Percentiles rank a stretch among this genome's conserved stretches.
Evolutionary conservation across 2,113 vertebrate genomes (phyloP).

Genomic region (Myanophis thanlyinensis): DNA sequence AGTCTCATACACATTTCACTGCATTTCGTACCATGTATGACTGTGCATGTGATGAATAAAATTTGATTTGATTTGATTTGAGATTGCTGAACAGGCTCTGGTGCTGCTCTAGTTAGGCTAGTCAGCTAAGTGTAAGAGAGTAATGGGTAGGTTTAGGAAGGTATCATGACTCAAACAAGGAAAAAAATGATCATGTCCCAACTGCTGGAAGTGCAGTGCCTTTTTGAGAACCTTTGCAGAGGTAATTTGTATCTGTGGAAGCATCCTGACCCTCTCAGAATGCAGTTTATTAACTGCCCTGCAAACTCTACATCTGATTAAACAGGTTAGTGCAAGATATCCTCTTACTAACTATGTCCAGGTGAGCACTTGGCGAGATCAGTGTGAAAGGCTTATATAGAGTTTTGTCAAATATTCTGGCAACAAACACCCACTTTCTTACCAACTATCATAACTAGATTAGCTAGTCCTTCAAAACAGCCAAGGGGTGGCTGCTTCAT

Average conservation of each 20-base stretch:
- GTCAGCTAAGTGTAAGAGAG: background rate
- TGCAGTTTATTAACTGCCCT: background rate
- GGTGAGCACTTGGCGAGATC: background rate
- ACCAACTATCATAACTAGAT: background rate
- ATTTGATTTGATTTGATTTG: too few species aligned
- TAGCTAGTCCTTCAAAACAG: background rate
- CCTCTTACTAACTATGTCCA: background rate
- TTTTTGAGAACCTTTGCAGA: background rate
- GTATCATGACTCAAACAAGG: background rate
- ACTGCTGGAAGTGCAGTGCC: background rate
- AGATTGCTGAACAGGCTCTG: background rate
- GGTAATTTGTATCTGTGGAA: background rate
- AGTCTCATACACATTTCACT: too few species aligned
- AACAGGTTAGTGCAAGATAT: background rate
- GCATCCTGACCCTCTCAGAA: background rate
- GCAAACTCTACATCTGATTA: background rate
- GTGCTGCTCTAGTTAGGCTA: background rate
- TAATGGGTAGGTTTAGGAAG: background rate
- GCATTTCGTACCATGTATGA: too few species aligned
- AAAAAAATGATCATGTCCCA: background rate
- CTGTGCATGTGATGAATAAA: too few species aligned
- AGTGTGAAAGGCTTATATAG: background rate
- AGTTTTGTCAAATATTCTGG: background rate
- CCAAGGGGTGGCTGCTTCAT: background rate
- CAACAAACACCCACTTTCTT: background rate